Evolutionary conservation across 2,113 vertebrate genomes (phyloP).

Genomic region (Loxodonta africana): DNA sequence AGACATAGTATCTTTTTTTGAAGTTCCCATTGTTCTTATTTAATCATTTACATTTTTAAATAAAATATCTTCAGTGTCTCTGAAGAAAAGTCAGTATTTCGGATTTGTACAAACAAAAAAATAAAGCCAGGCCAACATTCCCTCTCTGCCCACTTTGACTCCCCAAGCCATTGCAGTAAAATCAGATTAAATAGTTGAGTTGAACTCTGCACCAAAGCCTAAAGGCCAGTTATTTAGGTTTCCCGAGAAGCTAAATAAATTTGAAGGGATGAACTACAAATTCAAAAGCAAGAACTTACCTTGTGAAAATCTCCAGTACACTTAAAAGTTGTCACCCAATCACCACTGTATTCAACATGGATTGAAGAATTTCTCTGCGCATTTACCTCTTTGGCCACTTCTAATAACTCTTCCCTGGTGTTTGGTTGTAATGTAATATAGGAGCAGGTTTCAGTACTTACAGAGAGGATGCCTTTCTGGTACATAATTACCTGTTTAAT

Average conservation of each 20-base stretch:
- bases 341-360: not conserved
- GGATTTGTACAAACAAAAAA: conserved; percentile 8
- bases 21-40: conserved; percentile 34
- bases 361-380: not conserved
- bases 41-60: conserved; percentile 59
- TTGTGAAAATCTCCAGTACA: not conserved
- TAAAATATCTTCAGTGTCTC: conserved; percentile 12
- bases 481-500: not conserved
- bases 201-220: not conserved
- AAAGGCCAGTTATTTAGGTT: not conserved
- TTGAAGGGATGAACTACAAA: not conserved
- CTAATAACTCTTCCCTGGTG: not conserved
- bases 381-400: not conserved
- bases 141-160: not conserved
- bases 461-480: conserved; percentile 5
- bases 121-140: not conserved
- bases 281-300: conserved; percentile 18
- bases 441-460: not conserved
- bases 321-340: not conserved
- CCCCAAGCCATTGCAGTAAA: not conserved
- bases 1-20: conserved; percentile 36
- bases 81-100: conserved; percentile 45
- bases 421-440: conserved; percentile 15
- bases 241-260: conserved; percentile 21
- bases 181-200: conserved; percentile 23